Conservation (phyloP, 1,140 invertebrate species). For the Meloidogyne hapla region DNA sequence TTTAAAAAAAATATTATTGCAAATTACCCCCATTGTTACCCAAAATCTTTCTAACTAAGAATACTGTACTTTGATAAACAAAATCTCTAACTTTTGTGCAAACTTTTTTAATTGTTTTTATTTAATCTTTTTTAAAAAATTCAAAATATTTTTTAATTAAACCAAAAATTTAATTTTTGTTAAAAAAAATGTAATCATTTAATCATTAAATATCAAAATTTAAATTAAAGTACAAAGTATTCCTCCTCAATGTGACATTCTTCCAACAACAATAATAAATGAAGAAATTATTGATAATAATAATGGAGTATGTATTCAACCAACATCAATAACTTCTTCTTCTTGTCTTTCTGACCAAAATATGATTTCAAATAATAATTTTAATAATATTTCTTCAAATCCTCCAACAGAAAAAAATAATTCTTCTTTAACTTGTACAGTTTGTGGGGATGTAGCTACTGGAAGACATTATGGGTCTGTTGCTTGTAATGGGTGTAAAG, state of each 20-base stretch:
- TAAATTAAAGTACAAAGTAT: not conserved
- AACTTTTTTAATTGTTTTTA: too few species aligned
- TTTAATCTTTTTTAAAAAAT: too few species aligned
- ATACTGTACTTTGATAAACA: too few species aligned
- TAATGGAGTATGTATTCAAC: not conserved
- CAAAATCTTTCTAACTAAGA: too few species aligned
- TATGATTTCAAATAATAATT: not conserved
- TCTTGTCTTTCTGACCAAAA: not conserved
- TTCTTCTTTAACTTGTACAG: conserved; percentile 46
- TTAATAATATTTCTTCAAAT: not conserved
- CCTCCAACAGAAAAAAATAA: not conserved
- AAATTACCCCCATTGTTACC: too few species aligned
- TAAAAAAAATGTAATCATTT: too few species aligned
- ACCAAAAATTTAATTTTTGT: too few species aligned
- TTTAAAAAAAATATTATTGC: too few species aligned
- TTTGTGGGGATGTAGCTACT: conserved; percentile 56
- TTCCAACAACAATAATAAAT: not conserved
- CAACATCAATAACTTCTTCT: not conserved
- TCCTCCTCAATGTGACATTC: not conserved
- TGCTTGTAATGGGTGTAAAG: conserved; percentile 25
- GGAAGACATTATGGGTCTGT: conserved; percentile 45
- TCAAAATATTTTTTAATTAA: too few species aligned
- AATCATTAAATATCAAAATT: too few species aligned
- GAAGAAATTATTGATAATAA: not conserved
- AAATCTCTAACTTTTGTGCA: too few species aligned